Base-by-base conservation (phyloP, 2,888 invertebrate genomes). In the Lysandra coridon region DNA sequence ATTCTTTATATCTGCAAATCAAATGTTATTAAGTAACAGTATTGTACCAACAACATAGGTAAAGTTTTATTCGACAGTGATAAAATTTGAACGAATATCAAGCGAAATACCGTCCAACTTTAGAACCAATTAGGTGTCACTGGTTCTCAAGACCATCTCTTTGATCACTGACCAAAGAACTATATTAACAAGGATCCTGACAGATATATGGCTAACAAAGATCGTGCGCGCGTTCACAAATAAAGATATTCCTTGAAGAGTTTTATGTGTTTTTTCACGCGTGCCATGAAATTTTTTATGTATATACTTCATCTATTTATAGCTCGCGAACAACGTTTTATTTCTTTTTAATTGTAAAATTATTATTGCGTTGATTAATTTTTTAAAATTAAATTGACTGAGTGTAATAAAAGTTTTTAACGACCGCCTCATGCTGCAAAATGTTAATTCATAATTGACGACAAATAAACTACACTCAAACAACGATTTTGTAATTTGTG, bases 101-200 rank as follows among this genome's bases (percentile, higher is more conserved):
- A 69, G 69, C 69, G 7, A 64, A 64, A 64, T 64, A 12, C 69
- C 69, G 17, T 4, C 14, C 37, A 37, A 69, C 86, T 78, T 49
- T 69, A 69, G 64, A 89, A 89, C 90, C 90, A 92, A 92, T 93
- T 92, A 92, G 90, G 89, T 90, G 90, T 88, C 90, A 88, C 86
- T 85, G 85, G 86, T 89, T 88, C 89, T 88, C 87, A 87, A 84
- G 84, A 83, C 84, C 86, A 85, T 85, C 87, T 86, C 92, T 94
- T 93, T 94, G 94, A 93, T 92, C 92, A 89, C 85, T 87, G 91
- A 90, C 91, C 91, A 91, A 93, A 92, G 91, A 89, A 86, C 84
- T 84, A 87, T 86, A 85, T 89, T 92, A 92, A 92, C 92, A 90
- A 91, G 90, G 86, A 85, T 87, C 89, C 89, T 88, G 93, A 92